Base-by-base conservation (phyloP, 35 echinoderm and acorn worm genomes). In the Heliocidaris erythrogramma region DNA sequence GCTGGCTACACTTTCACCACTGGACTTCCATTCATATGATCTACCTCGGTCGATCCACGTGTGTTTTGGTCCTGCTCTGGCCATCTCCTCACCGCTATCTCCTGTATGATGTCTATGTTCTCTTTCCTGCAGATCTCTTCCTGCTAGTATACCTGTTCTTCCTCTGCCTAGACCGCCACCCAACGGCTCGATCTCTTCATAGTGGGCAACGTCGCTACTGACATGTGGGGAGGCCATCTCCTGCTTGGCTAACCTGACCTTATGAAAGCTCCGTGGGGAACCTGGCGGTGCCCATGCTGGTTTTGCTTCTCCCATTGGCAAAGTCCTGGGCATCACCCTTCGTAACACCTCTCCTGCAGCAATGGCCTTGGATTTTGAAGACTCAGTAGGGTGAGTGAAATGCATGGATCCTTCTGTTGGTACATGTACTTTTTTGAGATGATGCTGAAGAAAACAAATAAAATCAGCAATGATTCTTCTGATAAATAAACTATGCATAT, bases 221-320 rank as follows among this genome's bases (percentile, higher is more conserved):
- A 13, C 87, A 89, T 5, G 87, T 48, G 31, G 14, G 31, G 87
- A 13, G 32, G 31, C 12, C 47, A 13, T 89, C 30, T 47, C 30
- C 6, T 48, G 30, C 47, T 48, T 31, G 10, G 30, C 14, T 88
- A 12, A 42, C 1, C 86, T 17, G 49, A 92, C 49, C 18, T 24
- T 92, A 24, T 92, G 91, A 59, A 50, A 92, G 91, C 91, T 92
- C 30, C n/a, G 31, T 13, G 91, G 91, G 31, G 91, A 52, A 13
- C 91, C 91, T n/a, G 91, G 91, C 27, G 91, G 91, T 50, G 91
- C 31, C 91, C 91, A 92, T 13, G 48, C 48, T 24, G 91, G 18
- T 89, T 89, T 89, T 11, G 29, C 47, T 24, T 89, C 31, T 89
- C 18, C 65, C 27, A 5, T 78, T 17, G 87, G 14, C 31, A 9